Base-by-base conservation (phyloP, 2,888 invertebrate genomes). In the Aleiodes leptofemur region DNA sequence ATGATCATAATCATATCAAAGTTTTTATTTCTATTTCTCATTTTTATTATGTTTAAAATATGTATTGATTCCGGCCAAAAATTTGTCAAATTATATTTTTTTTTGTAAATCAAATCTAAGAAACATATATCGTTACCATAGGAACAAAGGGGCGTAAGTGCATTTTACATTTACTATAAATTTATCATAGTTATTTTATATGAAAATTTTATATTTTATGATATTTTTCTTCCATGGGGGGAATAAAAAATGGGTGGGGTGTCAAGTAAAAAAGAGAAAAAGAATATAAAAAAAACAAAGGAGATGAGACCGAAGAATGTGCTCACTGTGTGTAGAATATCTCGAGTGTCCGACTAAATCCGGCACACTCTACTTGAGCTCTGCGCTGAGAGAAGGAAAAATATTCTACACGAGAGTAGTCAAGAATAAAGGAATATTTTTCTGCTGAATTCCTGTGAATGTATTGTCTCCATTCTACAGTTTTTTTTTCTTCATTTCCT, bases 351-450 rank as follows among this genome's bases (percentile, higher is more conserved):
- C 64, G 64, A 64, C 64, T 48, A 43, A 64, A 64, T 48, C 48
- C 64, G 23, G 64, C 48, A 34, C 64, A 64, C 48, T 64, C 64
- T 64, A 43, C 64, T 64, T 48, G 64, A 64, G 16, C 16, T 48
- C 0, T 16, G 43, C 48, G 34, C 38, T n/a, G 43, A 43, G 64
- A n/a, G 38, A 16, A 59, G 6, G 61, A 23, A 48, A 48, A 64
- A 64, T 64, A 64, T 64, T 64, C 43, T 13, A 48, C 64, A 48
- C 64, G 23, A 43, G 64, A 64, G 64, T 64, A 64, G n/a, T 48
- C 64, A 16, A 38, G 48, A 11, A 64, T 64, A 48, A 64, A 43
- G 29, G 23, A 64, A 48, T 64, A 38, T 43, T 16, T 23, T n/a
- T 23, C 64, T 43, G 23, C 16, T 23, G 48, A 48, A 64, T 16